phyloP scores from a whole-genome alignment of 2,113 vertebrate species.

The Gavia stellata region DNA sequence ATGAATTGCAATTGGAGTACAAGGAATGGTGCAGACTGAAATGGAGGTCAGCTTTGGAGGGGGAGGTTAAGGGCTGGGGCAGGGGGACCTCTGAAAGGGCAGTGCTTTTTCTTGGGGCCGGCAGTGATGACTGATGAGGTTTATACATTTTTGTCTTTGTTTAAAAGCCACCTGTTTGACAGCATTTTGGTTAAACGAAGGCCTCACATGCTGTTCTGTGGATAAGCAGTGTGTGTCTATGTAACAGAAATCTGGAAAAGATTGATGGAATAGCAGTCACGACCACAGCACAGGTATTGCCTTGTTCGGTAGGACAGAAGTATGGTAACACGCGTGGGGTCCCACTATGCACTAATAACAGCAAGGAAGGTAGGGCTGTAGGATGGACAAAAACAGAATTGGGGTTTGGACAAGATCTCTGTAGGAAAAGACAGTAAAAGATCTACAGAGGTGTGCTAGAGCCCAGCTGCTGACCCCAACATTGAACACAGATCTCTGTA shows the following conservation, averaged over 20 bases:
- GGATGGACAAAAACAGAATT: background rate
- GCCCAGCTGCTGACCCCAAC: background rate
- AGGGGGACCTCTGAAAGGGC: slow-evolving; percentile 44
- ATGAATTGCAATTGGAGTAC: slow-evolving; percentile 44
- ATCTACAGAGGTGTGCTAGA: background rate
- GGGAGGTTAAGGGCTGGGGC: slow-evolving; percentile 51
- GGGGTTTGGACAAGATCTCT: background rate
- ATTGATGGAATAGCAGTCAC: background rate
- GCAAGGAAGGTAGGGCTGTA: background rate
- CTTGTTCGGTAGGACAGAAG: background rate
- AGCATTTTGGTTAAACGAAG: background rate
- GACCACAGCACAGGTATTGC: background rate
- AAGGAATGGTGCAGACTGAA: slow-evolving; percentile 50
- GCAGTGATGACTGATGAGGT: slow-evolving; percentile 53
- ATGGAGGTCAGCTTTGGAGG: slow-evolving; percentile 51
- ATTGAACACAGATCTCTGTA: background rate
- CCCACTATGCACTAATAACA: background rate
- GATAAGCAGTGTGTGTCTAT: background rate
- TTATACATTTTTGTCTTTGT: slow-evolving; percentile 55
- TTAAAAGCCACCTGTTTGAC: slow-evolving; percentile 58
- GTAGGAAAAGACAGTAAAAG: background rate
- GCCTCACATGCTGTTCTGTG: slow-evolving; percentile 26
- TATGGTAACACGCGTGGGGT: fast-evolving
- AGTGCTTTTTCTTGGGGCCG: slow-evolving; percentile 18
- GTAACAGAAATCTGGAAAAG: background rate